phyloP scores from a whole-genome alignment of 2,888 invertebrate species.

The Eupithecia abbreviata region DNA sequence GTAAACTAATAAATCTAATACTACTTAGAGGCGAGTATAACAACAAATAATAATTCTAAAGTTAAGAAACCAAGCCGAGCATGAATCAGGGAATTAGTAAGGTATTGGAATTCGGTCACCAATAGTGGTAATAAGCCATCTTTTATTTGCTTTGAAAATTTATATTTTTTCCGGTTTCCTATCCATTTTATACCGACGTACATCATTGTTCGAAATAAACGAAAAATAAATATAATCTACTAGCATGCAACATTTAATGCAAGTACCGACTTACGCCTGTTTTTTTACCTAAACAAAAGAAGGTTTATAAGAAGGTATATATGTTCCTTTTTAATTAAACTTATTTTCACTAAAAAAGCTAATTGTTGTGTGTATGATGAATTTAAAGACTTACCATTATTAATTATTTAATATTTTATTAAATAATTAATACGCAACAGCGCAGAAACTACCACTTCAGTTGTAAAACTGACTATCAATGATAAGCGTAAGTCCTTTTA shows the following conservation, averaged over 20 bases:
- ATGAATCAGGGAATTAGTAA: background rate
- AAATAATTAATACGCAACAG: constrained; percentile 41
- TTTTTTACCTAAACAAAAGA: too few species aligned
- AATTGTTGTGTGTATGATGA: background rate
- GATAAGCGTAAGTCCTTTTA: constrained; percentile 50
- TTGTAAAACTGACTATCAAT: constrained; percentile 63
- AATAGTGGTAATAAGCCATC: background rate
- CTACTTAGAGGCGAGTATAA: background rate
- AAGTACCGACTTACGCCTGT: too few species aligned
- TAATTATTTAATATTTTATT: constrained; percentile 40
- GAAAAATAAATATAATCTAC: background rate
- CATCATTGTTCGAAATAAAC: background rate
- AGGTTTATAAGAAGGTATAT: too few species aligned
- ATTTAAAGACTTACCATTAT: constrained; percentile 36
- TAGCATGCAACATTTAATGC: too few species aligned
- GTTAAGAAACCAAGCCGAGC: background rate
- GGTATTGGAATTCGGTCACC: background rate
- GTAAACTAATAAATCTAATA: background rate
- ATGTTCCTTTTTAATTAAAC: background rate
- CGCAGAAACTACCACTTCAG: constrained; percentile 58
- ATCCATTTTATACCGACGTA: too few species aligned
- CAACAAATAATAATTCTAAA: background rate
- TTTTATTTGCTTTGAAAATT: background rate
- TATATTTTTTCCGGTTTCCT: background rate
- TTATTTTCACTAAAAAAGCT: background rate